phyloP scores from a whole-genome alignment of 2,888 invertebrate species.

The Eupithecia pulchellata region DNA sequence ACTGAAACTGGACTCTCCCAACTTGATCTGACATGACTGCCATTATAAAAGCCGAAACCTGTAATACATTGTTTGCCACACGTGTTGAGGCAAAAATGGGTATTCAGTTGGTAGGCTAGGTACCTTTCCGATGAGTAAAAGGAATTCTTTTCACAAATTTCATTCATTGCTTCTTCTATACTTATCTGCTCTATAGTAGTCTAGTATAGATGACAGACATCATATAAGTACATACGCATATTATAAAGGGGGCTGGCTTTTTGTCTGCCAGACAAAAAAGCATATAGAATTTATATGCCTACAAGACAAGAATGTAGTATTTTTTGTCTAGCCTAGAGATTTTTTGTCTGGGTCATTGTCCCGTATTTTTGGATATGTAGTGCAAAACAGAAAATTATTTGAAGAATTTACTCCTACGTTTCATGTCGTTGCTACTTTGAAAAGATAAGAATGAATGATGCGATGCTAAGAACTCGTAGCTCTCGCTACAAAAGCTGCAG shows the following conservation, averaged over 20 bases:
- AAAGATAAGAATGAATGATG: too few species aligned
- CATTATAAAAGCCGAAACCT: neutral
- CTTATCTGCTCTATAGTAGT: conserved; percentile 6
- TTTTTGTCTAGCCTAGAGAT: neutral
- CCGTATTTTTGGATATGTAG: neutral
- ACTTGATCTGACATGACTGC: neutral
- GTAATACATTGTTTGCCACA: conserved; percentile 6
- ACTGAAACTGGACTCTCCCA: neutral
- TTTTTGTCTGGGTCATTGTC: neutral
- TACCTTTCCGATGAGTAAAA: neutral
- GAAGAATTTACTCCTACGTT: neutral
- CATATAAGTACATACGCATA: neutral
- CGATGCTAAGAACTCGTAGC: neutral
- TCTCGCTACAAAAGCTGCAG: neutral
- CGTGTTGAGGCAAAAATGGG: conserved; percentile 22
- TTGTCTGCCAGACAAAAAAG: conserved; percentile 13
- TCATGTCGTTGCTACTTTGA: neutral
- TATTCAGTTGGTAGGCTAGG: neutral
- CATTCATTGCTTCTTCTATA: conserved; percentile 18
- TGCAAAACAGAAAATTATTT: neutral
- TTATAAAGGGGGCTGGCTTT: conserved; percentile 14
- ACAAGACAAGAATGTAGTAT: conserved; percentile 1
- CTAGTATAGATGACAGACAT: neutral
- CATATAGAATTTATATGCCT: conserved; percentile 4
- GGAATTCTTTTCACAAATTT: conserved; percentile 14